phyloP scores from a whole-genome alignment of 2,797 vertebrate genomes.

The Eleutherodactylus coqui region DNA sequence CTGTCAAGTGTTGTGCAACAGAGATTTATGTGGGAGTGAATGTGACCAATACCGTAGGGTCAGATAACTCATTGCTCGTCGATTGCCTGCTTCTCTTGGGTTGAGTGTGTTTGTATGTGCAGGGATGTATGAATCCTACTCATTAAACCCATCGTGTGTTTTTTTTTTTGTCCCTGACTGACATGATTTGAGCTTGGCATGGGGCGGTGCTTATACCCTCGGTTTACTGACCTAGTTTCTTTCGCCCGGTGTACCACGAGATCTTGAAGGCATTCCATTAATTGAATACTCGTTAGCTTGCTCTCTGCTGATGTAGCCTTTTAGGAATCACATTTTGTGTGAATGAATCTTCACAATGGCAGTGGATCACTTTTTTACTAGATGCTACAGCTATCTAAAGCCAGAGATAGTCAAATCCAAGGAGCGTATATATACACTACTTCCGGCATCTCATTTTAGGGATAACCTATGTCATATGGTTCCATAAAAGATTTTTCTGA shows the following conservation, averaged over 20 bases:
- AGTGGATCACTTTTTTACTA: background rate
- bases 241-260: conserved; percentile 40
- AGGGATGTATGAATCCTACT: conserved; percentile 19
- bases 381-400: background rate
- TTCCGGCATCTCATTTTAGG: background rate
- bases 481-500: background rate
- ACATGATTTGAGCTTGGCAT: conserved; percentile 46
- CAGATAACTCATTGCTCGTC: conserved; percentile 33
- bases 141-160: conserved; percentile 27
- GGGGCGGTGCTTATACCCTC: conserved; percentile 40
- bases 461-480: background rate
- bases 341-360: conserved; percentile 25
- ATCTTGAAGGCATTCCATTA: conserved; percentile 50
- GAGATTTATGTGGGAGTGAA: conserved; percentile 25
- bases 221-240: conserved; percentile 63
- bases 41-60: conserved; percentile 38
- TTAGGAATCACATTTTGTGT: conserved; percentile 24
- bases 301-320: conserved; percentile 26
- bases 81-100: conserved; percentile 42
- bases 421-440: background rate
- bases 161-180: background rate
- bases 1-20: conserved; percentile 15
- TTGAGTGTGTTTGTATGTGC: conserved; percentile 28
- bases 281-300: conserved; percentile 45
- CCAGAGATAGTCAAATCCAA: background rate